Evolutionary conservation across 2,888 invertebrate species (phyloP).

Genomic region (Apotomis capreana): DNA sequence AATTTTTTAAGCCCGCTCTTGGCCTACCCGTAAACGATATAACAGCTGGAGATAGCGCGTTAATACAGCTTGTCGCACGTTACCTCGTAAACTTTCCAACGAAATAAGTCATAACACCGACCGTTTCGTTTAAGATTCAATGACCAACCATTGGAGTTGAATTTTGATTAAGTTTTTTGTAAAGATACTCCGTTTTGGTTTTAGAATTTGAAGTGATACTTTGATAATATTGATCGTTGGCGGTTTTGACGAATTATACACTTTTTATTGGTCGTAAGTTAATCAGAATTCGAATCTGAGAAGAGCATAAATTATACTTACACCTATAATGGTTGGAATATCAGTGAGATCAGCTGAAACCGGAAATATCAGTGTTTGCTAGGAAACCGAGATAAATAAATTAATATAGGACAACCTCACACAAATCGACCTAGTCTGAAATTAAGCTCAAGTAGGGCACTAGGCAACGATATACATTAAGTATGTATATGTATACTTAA

Average conservation of each 20-base stretch:
- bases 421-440: too few species aligned
- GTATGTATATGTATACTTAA: too few species aligned
- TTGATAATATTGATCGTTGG: neutral
- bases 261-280: neutral
- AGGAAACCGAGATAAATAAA: too few species aligned
- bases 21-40: constrained; percentile 16
- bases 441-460: too few species aligned
- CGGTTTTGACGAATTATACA: neutral
- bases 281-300: neutral
- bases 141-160: neutral
- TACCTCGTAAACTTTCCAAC: constrained; percentile 11
- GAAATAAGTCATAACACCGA: neutral
- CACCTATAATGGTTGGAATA: neutral
- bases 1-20: neutral
- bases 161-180: neutral
- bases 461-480: too few species aligned
- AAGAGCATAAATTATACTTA: neutral
- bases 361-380: too few species aligned
- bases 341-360: too few species aligned
- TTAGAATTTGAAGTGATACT: neutral
- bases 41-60: constrained; percentile 24
- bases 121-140: neutral
- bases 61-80: constrained; percentile 19
- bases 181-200: neutral
- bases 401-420: too few species aligned